phyloP scores from a whole-genome alignment of 2,113 vertebrate species.

The Callipepla squamata region DNA sequence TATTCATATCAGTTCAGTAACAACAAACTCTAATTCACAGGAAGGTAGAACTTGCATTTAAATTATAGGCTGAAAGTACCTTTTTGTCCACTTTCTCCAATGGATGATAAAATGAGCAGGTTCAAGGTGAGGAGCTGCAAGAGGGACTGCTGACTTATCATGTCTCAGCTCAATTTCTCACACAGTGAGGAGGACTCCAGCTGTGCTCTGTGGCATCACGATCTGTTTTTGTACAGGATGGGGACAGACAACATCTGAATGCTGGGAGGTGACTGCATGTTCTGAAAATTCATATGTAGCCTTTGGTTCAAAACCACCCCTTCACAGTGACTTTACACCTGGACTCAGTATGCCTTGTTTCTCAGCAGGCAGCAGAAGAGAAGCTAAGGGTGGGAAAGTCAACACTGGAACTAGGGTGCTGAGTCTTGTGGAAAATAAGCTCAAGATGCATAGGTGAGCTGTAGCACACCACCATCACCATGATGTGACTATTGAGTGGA shows the following conservation, averaged over 20 bases:
- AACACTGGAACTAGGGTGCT: background rate
- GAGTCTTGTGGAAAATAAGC: background rate
- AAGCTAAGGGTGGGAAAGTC: background rate
- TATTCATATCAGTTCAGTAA: background rate
- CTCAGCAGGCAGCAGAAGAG: background rate
- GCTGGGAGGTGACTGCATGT: background rate
- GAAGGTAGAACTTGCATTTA: background rate
- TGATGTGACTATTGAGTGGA: background rate
- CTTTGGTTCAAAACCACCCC: background rate
- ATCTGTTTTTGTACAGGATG: background rate
- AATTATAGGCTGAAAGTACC: background rate
- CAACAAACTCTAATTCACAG: background rate
- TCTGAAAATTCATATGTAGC: background rate
- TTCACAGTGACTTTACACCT: background rate
- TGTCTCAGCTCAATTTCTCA: background rate
- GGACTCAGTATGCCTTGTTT: background rate
- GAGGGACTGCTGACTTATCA: background rate
- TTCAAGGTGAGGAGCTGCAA: background rate
- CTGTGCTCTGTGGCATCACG: rapidly evolving
- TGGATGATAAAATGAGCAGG: background rate
- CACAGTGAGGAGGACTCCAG: background rate
- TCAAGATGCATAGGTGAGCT: background rate
- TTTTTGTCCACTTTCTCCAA: background rate
- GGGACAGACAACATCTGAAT: background rate
- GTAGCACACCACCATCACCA: background rate